Percentiles rank a stretch among this genome's conserved stretches.
phyloP scores from a whole-genome alignment of 1,140 invertebrate genomes.

The Gonioctena quinquepunctata region DNA sequence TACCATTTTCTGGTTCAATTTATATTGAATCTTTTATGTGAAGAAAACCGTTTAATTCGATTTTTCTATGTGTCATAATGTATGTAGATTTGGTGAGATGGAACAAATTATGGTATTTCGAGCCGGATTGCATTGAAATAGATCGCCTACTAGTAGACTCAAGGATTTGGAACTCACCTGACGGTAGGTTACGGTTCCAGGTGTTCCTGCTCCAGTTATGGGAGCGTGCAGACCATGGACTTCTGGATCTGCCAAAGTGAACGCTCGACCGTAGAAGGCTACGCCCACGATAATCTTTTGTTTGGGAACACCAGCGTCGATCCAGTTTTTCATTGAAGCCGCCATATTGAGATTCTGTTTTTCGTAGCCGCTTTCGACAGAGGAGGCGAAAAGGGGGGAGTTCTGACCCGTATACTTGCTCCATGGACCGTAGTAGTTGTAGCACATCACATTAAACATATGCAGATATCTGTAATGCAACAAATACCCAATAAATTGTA shows the following conservation, averaged over 20 bases:
- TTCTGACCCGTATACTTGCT: conserved; percentile 62
- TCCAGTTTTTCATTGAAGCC: conserved; percentile 42
- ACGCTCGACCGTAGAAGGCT: conserved; percentile 66
- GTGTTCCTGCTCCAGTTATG: conserved; percentile 54
- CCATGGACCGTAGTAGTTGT: conserved; percentile 70
- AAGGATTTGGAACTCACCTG: conserved; percentile 27
- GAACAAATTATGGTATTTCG: too few species aligned
- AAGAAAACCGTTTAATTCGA: too few species aligned
- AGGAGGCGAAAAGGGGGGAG: conserved; percentile 60
- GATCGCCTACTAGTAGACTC: too few species aligned
- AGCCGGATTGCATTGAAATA: too few species aligned
- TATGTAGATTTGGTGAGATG: too few species aligned
- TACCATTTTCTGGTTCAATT: too few species aligned
- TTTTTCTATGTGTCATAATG: too few species aligned
- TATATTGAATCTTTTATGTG: too few species aligned
- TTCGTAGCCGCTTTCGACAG: conserved; percentile 54
- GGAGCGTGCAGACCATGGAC: conserved; percentile 57
- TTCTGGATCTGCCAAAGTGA: conserved; percentile 58
- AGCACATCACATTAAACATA: conserved; percentile 70
- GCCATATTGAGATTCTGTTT: conserved; percentile 32
- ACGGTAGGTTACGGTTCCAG: conserved; percentile 13
- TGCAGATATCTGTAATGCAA: conserved; percentile 62
- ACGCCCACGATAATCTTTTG: conserved; percentile 69
- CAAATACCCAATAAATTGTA: too few species aligned
- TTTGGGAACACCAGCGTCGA: conserved; percentile 54